Evolutionary conservation across 2,797 vertebrate genomes (phyloP).

Genomic region (Cryptoprocta ferox): DNA sequence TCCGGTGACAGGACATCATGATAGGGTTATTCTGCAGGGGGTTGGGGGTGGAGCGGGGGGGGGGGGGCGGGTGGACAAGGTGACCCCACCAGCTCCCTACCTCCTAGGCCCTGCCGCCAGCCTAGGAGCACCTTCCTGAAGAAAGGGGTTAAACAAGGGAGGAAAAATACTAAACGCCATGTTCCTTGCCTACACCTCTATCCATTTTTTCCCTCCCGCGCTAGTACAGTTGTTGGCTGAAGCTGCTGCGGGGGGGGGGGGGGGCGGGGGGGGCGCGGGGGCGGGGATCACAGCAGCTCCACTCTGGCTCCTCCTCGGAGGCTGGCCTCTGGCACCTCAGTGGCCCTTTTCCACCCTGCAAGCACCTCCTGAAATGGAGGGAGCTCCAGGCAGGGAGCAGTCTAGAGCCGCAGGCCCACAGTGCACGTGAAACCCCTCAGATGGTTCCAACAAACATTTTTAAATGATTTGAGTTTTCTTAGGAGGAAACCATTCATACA

Average conservation of each 20-base stretch:
- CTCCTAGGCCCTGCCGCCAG: not conserved
- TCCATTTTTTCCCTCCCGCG: slow-evolving; percentile 78
- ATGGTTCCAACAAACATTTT: slow-evolving; percentile 37
- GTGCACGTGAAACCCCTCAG: slow-evolving; percentile 42
- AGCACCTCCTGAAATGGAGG: slow-evolving; percentile 81
- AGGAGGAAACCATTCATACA: slow-evolving; percentile 44
- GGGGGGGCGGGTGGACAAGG: not conserved
- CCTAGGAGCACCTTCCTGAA: not conserved
- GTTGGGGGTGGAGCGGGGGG: not conserved
- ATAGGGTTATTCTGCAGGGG: slow-evolving; percentile 5
- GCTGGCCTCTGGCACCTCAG: slow-evolving; percentile 83
- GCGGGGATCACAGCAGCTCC: slow-evolving; percentile 82
- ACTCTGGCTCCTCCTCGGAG: slow-evolving; percentile 82
- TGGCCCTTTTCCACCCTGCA: slow-evolving; percentile 76
- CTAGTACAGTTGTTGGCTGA: slow-evolving; percentile 81
- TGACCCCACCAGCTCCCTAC: slow-evolving; percentile 70
- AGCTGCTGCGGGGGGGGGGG: slow-evolving; percentile 77
- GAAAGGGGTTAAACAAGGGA: not conserved
- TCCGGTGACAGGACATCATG: slow-evolving; percentile 63
- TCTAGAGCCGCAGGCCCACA: slow-evolving; percentile 63
- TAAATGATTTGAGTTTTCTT: slow-evolving; percentile 55
- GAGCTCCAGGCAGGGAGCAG: slow-evolving; percentile 76
- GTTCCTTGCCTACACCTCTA: slow-evolving; percentile 71
- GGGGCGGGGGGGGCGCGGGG: too few species aligned
- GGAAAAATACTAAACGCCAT: not conserved